Base-by-base conservation (phyloP, 2,888 invertebrate species). In the Danaus chrysippus region DNA sequence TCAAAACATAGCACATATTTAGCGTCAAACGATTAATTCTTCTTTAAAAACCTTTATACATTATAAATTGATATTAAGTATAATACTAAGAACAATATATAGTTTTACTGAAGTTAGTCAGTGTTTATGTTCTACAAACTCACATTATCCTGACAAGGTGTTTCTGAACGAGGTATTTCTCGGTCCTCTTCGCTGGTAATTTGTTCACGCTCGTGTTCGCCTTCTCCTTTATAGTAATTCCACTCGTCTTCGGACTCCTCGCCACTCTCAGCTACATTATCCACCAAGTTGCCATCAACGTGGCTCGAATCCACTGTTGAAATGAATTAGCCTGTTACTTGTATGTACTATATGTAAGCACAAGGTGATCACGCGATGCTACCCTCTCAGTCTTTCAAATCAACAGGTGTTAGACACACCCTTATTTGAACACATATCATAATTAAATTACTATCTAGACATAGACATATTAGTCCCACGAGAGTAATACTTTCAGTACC, bases 161-260 rank as follows among this genome's bases (percentile, higher is more conserved):
- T 86, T 76, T 87, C 88, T 13, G 90, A 89, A 73, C 83, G 91
- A 69, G 84, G 88, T 62, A 81, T 86, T 74, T 86, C 88, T 80
- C 92, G 92, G 56, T 93, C 92, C 78, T 93, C 93, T 80, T 86
- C 88, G 68, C 82, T 83, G 49, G 93, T 93, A 72, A 34, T 34
- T 34, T 34, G 23, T 34, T 93, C 92, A 63, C 91, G 91, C 73
- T 93, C 93, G 74, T 82, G 93, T 68, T 94, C 93, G 67, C 93
- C 92, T 76, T 94, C 94, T 73, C 93, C 93, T 79, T 93, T 93
- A 83, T 93, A 94, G 82, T 96, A 96, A 84, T 96, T 96, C 96
- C 96, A 96, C 94, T 96, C 96, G 93, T 96, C 96, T 87, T 96
- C 96, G 71, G 95, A 94, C 72, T 95, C 95, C 73, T 94, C 94